These are phyloP conservation scores for Cheracebus regulus DNA, from an alignment of 2,797 vertebrate species.

Conservation along the genomic window DNA sequence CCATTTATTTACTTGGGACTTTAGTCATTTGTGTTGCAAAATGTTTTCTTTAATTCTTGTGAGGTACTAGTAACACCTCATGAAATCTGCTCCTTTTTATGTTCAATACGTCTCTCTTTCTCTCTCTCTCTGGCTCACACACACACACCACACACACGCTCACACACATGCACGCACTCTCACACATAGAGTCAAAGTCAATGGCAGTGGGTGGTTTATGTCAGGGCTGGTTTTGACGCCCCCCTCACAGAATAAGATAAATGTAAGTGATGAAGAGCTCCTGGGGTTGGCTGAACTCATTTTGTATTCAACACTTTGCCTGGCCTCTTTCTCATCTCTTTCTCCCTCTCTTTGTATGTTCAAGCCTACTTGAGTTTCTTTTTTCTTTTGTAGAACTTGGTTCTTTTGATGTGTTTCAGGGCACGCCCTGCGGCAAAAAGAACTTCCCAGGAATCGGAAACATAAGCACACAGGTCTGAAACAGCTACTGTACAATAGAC, in stretches of 20 bases:
- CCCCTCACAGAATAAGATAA: slow-evolving; percentile 86
- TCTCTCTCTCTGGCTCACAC: neutral
- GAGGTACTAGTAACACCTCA: slow-evolving; percentile 17
- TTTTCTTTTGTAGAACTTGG: slow-evolving; percentile 92
- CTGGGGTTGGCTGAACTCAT: slow-evolving; percentile 89
- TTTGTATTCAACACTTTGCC: slow-evolving; percentile 89
- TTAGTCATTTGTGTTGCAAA: neutral
- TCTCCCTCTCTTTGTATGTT: slow-evolving; percentile 88
- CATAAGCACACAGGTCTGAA: slow-evolving; percentile 85
- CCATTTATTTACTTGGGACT: neutral
- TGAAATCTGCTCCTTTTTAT: slow-evolving; percentile 52
- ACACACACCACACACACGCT: neutral
- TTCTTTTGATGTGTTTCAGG: slow-evolving; percentile 95
- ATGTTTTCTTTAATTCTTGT: neutral
- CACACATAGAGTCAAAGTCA: slow-evolving; percentile 82
- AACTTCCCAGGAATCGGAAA: slow-evolving; percentile 94
- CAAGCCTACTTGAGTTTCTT: slow-evolving; percentile 95
- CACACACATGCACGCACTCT: neutral
- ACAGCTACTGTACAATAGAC: slow-evolving; percentile 83
- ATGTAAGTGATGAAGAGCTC: slow-evolving; percentile 87
- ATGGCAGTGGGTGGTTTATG: slow-evolving; percentile 83
- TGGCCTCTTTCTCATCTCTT: slow-evolving; percentile 84
- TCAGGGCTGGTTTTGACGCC: slow-evolving; percentile 79
- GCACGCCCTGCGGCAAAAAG: slow-evolving; percentile 93
- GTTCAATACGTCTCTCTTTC: neutral